Conservation (phyloP, 2,888 invertebrate genomes). For the Euclidia mi region DNA sequence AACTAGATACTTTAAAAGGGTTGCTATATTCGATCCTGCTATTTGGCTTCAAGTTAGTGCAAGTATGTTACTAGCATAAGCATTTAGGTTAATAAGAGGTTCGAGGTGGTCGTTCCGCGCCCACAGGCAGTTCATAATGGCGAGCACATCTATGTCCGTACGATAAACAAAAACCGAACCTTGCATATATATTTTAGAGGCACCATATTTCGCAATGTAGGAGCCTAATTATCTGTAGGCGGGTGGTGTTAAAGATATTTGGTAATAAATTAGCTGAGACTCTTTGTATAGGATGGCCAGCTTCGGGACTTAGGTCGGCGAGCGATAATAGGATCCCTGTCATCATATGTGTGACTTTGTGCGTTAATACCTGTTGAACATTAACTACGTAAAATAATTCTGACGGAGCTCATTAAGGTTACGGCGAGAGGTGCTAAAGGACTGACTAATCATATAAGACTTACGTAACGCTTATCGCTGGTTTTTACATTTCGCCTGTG, state of each 20-base stretch:
- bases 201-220: slow-evolving; percentile 51
- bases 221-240: slow-evolving; percentile 67
- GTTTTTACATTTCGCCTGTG: too few relatives aligned
- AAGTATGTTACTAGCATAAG: too few relatives aligned
- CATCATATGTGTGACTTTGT: slow-evolving; percentile 69
- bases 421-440: not conserved
- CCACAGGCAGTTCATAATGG: too few relatives aligned
- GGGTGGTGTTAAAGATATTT: slow-evolving; percentile 68
- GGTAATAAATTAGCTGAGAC: slow-evolving; percentile 73
- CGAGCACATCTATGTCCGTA: not conserved
- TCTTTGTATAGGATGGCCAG: slow-evolving; percentile 70
- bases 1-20: too few relatives aligned
- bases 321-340: slow-evolving; percentile 76
- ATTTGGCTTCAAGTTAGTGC: too few relatives aligned
- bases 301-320: slow-evolving; percentile 72
- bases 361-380: slow-evolving; percentile 74
- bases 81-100: too few relatives aligned
- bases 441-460: not conserved
- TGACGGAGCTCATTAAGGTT: slow-evolving; percentile 23
- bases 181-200: slow-evolving; percentile 37
- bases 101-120: too few relatives aligned
- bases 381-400: slow-evolving; percentile 45
- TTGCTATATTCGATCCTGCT: too few relatives aligned
- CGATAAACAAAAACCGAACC: slow-evolving; percentile 10
- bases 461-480: too few relatives aligned